phyloP scores from a whole-genome alignment of 2,888 invertebrate species.

The Terebella lapidaria region DNA sequence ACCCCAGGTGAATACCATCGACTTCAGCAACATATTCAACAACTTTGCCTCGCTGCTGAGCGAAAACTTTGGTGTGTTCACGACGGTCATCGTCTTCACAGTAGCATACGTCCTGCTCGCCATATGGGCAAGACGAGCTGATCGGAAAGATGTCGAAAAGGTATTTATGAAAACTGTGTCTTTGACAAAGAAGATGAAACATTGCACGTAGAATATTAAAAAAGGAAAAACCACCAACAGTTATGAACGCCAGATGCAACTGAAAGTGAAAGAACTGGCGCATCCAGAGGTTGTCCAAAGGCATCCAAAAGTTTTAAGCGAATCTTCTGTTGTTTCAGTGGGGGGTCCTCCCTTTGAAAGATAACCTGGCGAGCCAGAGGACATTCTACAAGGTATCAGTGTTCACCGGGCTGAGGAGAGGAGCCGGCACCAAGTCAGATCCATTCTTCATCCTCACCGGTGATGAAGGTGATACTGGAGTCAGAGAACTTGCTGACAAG shows the following conservation, averaged over 20 bases:
- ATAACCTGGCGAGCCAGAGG: conserved; percentile 32
- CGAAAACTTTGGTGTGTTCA: conserved; percentile 48
- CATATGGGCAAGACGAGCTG: conserved; percentile 40
- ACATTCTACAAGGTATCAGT: conserved; percentile 40
- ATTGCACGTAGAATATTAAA: too few species aligned
- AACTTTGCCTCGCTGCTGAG: conserved; percentile 42
- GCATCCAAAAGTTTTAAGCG: too few species aligned
- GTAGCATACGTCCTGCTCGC: conserved; percentile 31
- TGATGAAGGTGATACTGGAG: conserved; percentile 28
- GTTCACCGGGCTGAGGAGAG: conserved; percentile 30
- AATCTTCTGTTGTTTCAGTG: conserved; percentile 21
- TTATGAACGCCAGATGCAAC: too few species aligned
- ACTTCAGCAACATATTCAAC: conserved; percentile 51
- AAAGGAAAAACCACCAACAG: too few species aligned
- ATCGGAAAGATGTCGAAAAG: conserved; percentile 32
- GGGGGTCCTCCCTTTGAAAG: conserved; percentile 33
- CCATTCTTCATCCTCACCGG: conserved; percentile 27
- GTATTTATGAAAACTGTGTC: conserved; percentile 18
- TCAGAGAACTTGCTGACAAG: conserved; percentile 21
- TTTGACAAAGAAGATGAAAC: too few species aligned
- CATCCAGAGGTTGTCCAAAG: too few species aligned
- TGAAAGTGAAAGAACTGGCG: too few species aligned
- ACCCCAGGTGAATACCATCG: conserved; percentile 42
- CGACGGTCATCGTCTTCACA: conserved; percentile 34
- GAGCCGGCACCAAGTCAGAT: conserved; percentile 19